phyloP scores from a whole-genome alignment of 2,797 vertebrate species.

The Columba guinea region DNA sequence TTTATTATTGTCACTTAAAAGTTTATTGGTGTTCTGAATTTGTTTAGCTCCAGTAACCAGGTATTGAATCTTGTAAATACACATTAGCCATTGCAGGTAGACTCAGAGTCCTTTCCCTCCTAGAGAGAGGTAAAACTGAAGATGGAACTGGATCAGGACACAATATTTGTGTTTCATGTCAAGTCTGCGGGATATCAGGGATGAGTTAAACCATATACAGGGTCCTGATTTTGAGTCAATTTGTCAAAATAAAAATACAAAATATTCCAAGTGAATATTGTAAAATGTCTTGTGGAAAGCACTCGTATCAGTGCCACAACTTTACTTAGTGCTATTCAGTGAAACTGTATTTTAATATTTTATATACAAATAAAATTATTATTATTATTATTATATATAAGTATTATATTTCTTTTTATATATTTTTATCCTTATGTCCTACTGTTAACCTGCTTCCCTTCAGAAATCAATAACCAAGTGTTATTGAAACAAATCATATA shows the following conservation, averaged over 20 bases:
- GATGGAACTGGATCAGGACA: neutral
- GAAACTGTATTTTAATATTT: neutral
- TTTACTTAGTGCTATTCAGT: neutral
- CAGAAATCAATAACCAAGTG: neutral
- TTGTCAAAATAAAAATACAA: neutral
- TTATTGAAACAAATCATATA: neutral
- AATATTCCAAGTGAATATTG: neutral
- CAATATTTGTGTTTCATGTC: neutral
- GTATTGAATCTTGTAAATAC: neutral
- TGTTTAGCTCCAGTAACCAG: neutral
- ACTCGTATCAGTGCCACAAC: neutral
- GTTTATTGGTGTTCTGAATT: neutral
- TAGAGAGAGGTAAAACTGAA: neutral
- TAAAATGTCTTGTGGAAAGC: neutral
- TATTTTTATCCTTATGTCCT: neutral
- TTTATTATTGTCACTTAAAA: neutral
- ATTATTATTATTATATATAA: no score
- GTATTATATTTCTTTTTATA: neutral
- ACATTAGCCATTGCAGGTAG: neutral
- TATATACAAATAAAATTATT: no score
- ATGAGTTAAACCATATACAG: neutral
- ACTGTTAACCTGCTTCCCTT: neutral
- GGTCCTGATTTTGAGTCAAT: neutral
- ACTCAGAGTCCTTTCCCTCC: neutral
- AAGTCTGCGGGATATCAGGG: neutral